phyloP scores from a whole-genome alignment of 2,113 vertebrate genomes.

The Speoplatyrhinus poulsoni region DNA sequence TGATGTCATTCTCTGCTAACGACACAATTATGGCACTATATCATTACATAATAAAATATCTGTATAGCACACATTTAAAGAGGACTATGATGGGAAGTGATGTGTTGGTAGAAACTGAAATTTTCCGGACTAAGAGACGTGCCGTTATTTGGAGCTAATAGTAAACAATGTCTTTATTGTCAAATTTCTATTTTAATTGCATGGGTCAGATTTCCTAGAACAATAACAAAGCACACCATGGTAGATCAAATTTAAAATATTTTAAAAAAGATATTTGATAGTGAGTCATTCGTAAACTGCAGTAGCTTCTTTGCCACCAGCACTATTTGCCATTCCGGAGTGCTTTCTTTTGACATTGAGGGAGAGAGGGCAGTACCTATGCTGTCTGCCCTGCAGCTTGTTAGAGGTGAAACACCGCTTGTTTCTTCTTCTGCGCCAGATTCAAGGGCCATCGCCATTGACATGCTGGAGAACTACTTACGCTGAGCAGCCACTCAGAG shows the following conservation, averaged over 20 bases:
- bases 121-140: too few species aligned
- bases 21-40: background rate
- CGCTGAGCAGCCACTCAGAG: constrained; percentile 40
- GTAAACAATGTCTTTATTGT: background rate
- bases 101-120: too few species aligned
- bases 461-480: constrained; percentile 57
- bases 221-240: too few species aligned
- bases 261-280: background rate
- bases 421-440: constrained; percentile 30
- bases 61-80: background rate
- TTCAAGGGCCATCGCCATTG: constrained; percentile 53
- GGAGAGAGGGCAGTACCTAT: constrained; percentile 19
- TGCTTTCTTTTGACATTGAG: constrained; percentile 47
- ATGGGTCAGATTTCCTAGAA: too few species aligned
- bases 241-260: too few species aligned
- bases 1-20: background rate
- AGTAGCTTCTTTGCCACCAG: background rate
- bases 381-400: constrained; percentile 16
- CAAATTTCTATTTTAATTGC: background rate
- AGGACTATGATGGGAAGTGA: background rate
- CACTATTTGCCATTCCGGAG: background rate
- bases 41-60: background rate
- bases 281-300: background rate
- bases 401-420: constrained; percentile 19
- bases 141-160: too few species aligned